Base-by-base conservation (phyloP, 2,113 vertebrate species). In the Cyprinodon variegatus region DNA sequence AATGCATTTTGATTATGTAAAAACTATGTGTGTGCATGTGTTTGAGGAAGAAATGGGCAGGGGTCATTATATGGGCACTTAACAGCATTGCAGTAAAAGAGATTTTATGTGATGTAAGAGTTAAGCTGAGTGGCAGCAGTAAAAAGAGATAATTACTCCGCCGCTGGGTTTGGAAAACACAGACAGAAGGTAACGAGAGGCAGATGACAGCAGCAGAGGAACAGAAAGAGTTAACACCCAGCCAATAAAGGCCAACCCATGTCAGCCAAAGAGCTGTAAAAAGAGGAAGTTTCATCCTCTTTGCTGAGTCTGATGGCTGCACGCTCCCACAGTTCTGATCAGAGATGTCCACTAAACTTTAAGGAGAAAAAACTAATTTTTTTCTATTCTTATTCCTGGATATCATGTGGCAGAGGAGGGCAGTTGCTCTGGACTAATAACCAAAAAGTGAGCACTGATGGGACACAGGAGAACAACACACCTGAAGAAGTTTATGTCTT, bases 151-250 rank as follows among this genome's bases (percentile, higher is more conserved):
- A 12, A 60, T 70, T 13, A 40, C 37, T 57, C 15, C 48, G 10
- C 36, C 45, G 41, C 40, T 65, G 38, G 48, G 65, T 37, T 40
- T 39, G 57, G 45, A 66, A 50, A 61, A 0, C 13, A 0, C 10
- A 57, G 48, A 65, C 14, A 39, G 59, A 38, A 13, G 17, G 67
- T n/a, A 57, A 57, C 50, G 7, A 57, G 50, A 22, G 66, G 72
- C 36, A 60, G 37, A 41, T 22, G 39, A 68, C 40, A 43, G 48
- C 22, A 45, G 12, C 57, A 50, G 3, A 68, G 80, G 76, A 68
- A 29, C 64, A 70, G 68, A 77, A 89, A 85, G 88, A 65, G 88
- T 89, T 92, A 87, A 10, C 57, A 29, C 72, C 60, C 76, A 76
- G 69, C 84, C 86, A 86, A 86, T 84, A 65, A 72, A 86, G 68